Conservation (phyloP, 2,888 invertebrate species). For the Troides oblongomaculatus region DNA sequence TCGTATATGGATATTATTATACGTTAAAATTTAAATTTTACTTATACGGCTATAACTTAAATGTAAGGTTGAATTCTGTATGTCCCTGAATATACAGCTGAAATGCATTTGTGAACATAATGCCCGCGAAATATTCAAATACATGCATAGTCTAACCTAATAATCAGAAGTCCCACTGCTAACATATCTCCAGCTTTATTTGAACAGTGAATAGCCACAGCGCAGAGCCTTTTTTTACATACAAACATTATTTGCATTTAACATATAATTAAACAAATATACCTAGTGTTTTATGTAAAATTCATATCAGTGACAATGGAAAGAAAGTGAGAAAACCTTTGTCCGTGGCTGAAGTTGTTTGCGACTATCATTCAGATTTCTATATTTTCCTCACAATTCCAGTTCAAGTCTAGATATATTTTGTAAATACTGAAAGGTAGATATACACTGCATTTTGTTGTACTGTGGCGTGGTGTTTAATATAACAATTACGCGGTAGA, state of each 20-base stretch:
- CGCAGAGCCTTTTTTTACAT: conserved; percentile 32
- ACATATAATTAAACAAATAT: too few species aligned
- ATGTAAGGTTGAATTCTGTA: not conserved
- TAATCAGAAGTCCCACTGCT: conserved; percentile 27
- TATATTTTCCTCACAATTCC: too few species aligned
- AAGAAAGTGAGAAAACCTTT: too few species aligned
- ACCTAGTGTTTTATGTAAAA: too few species aligned
- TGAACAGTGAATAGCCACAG: conserved; percentile 22
- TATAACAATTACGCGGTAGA: conserved; percentile 47
- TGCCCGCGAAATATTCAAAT: conserved; percentile 26
- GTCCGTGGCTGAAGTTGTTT: too few species aligned
- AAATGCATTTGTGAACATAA: conserved; percentile 23
- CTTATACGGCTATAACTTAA: not conserved
- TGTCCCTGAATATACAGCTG: conserved; percentile 5
- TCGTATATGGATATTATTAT: too few species aligned
- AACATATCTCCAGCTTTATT: conserved; percentile 27
- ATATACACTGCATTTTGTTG: conserved; percentile 17
- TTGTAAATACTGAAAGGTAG: too few species aligned
- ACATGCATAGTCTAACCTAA: conserved; percentile 28
- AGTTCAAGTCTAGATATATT: too few species aligned
- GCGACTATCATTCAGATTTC: too few species aligned
- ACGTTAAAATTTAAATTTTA: not conserved
- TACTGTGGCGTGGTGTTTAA: conserved; percentile 36
- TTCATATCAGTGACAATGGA: too few species aligned
- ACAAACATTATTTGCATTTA: too few species aligned